Conservation (phyloP, 2,113 vertebrate genomes). For the Coptodon bakossiorum region DNA sequence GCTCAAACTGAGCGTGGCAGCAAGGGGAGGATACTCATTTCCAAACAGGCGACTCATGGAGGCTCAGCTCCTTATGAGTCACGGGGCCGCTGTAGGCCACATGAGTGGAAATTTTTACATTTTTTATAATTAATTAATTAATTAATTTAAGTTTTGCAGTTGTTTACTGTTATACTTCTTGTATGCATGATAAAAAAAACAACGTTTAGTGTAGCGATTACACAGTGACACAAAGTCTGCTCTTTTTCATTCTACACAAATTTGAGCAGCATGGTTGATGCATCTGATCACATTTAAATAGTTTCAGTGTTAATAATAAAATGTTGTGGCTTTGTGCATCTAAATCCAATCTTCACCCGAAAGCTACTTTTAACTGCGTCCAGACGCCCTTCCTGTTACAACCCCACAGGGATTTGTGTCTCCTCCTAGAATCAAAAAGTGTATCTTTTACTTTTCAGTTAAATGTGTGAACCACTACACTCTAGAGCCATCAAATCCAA, state of each 20-base stretch:
- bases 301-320: not conserved
- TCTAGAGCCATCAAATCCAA: not conserved
- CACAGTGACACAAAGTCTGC: not conserved
- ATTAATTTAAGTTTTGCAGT: not conserved
- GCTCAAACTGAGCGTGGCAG: conserved; percentile 45
- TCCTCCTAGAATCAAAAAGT: not conserved
- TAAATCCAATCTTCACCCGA: not conserved
- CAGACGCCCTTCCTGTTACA: not conserved
- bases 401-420: not conserved
- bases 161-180: not conserved
- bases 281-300: not conserved
- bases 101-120: not conserved
- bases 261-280: not conserved
- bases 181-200: not conserved
- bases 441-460: not conserved
- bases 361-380: not conserved
- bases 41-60: not conserved
- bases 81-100: not conserved
- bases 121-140: not conserved
- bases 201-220: not conserved
- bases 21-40: conserved; percentile 30
- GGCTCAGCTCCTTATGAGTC: not conserved
- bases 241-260: not conserved
- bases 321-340: not conserved
- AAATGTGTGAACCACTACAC: not conserved